Evolutionary conservation across 2,888 invertebrate species (phyloP).

Genomic region (Temnothorax ravouxi): DNA sequence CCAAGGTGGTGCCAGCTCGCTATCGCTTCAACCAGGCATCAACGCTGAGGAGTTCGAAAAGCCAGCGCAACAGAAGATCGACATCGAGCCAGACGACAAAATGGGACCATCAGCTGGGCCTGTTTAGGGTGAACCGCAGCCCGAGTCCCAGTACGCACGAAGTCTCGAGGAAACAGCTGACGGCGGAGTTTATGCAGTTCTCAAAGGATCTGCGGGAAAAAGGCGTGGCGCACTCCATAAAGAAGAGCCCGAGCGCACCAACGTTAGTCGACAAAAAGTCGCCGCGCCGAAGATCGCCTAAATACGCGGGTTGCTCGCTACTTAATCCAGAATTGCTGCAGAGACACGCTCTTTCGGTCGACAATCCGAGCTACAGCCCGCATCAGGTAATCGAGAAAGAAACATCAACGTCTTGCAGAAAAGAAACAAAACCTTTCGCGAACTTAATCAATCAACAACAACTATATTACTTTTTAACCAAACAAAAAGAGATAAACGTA

Average conservation of each 20-base stretch:
- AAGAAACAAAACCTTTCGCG: conserved; percentile 23
- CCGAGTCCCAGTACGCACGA: conserved; percentile 87
- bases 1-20: conserved; percentile 95
- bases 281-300: conserved; percentile 79
- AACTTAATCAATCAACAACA: background rate
- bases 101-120: conserved; percentile 90
- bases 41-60: conserved; percentile 79
- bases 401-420: background rate
- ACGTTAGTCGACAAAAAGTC: conserved; percentile 87
- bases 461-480: no score
- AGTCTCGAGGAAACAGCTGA: conserved; percentile 80
- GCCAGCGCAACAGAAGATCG: conserved; percentile 86
- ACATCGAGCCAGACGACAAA: conserved; percentile 87
- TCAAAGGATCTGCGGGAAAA: conserved; percentile 83
- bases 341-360: conserved; percentile 94
- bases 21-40: conserved; percentile 85
- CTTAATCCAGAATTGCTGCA: conserved; percentile 90
- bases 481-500: background rate
- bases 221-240: conserved; percentile 81
- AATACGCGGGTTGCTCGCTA: conserved; percentile 87
- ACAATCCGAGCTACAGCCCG: conserved; percentile 89
- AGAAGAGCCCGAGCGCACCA: conserved; percentile 89
- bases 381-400: conserved; percentile 74
- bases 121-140: conserved; percentile 87
- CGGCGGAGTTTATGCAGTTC: conserved; percentile 85